These are phyloP conservation scores for Sipha maydis DNA, from an alignment of 2,888 invertebrate genomes.

Conservation along the genomic window DNA sequence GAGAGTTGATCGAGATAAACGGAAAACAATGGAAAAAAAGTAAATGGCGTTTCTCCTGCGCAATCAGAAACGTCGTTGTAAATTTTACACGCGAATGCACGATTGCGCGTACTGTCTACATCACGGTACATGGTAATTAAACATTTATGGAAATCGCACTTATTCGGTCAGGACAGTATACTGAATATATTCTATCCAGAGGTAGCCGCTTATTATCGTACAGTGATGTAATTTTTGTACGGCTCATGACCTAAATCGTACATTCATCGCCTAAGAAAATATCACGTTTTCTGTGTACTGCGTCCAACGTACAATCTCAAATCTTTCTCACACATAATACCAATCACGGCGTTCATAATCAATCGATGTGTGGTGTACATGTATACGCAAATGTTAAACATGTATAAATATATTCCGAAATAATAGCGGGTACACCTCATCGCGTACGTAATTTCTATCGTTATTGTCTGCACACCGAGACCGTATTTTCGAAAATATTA, in stretches of 20 bases:
- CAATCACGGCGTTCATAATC: background rate
- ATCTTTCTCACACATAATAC: background rate
- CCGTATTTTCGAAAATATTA: background rate
- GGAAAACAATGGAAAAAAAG: no score
- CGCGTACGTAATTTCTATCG: no score
- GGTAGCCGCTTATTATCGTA: background rate
- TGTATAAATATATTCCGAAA: no score
- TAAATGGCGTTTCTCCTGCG: no score
- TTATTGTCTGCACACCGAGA: background rate
- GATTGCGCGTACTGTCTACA: no score
- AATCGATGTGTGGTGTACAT: background rate
- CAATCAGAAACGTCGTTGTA: no score
- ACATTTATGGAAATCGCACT: background rate
- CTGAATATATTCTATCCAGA: background rate
- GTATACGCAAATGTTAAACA: no score
- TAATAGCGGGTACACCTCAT: no score
- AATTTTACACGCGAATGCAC: no score
- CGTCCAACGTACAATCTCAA: background rate
- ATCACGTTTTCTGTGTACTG: background rate
- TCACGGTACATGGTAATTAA: background rate
- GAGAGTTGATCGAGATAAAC: no score
- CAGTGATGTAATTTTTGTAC: background rate
- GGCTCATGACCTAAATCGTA: background rate
- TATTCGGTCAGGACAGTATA: background rate
- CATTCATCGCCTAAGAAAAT: background rate